phyloP scores from a whole-genome alignment of 2,888 invertebrate species.

The Heliconius ethilla region DNA sequence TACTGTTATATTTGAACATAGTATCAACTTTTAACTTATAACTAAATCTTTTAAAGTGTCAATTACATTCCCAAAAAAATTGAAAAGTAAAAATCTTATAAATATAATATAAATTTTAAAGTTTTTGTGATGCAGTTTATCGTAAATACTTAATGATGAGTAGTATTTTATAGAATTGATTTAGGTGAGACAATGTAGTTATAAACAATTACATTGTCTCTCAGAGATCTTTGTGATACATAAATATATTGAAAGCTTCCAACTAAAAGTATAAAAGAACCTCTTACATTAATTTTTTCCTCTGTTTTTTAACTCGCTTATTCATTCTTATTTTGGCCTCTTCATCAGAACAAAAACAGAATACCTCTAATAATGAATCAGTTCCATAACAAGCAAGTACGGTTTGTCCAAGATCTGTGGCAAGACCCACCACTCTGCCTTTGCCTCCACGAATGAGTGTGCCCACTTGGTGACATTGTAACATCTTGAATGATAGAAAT shows the following conservation, averaged over 20 bases:
- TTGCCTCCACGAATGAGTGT: constrained; percentile 89
- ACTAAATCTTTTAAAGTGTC: constrained; percentile 18
- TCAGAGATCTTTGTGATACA: too few relatives aligned
- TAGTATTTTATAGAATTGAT: too few relatives aligned
- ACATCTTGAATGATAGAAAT: constrained; percentile 54
- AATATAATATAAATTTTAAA: too few relatives aligned
- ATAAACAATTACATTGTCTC: too few relatives aligned
- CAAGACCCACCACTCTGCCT: constrained; percentile 90
- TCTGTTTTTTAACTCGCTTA: constrained; percentile 90
- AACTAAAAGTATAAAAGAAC: neutral
- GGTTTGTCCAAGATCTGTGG: constrained; percentile 86
- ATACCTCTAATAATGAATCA: constrained; percentile 91
- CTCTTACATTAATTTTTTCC: constrained; percentile 80
- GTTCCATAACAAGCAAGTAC: constrained; percentile 92
- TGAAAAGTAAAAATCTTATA: too few relatives aligned
- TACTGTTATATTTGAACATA: constrained; percentile 50
- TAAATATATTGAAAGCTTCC: too few relatives aligned
- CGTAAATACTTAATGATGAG: too few relatives aligned
- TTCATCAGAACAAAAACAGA: constrained; percentile 88
- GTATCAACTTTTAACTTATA: neutral
- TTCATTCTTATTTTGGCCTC: constrained; percentile 86
- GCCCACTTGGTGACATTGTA: constrained; percentile 90
- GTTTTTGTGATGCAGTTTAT: too few relatives aligned
- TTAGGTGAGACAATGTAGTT: too few relatives aligned
- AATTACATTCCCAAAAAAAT: too few relatives aligned